A percentile compares a stretch with the other conserved stretches of the same genome.
Conservation (phyloP, 2,113 vertebrate species). For the Carlito syrichta region DNA sequence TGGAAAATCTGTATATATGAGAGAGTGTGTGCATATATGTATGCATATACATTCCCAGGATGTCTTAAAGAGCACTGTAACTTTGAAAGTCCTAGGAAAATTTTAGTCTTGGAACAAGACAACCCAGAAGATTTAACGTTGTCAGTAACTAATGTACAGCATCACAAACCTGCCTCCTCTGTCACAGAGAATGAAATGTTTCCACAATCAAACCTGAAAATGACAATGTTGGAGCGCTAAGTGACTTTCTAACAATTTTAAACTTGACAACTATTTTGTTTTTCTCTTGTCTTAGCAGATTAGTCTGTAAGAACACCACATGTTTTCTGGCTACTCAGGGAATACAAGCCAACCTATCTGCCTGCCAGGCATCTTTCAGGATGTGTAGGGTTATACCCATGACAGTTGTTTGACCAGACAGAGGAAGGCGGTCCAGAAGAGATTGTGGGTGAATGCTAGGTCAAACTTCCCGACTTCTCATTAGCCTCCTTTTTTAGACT, state of each 20-base stretch:
- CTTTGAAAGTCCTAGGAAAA: not conserved
- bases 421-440: conserved; percentile 35
- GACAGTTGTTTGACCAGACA: conserved; percentile 47
- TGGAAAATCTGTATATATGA: too few relatives aligned
- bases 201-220: not conserved
- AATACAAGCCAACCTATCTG: not conserved
- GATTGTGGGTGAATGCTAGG: not conserved
- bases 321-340: not conserved
- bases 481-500: conserved; percentile 65
- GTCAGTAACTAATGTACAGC: not conserved
- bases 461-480: conserved; percentile 33
- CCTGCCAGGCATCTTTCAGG: not conserved
- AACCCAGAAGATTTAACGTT: not conserved
- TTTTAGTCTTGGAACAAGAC: not conserved
- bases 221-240: not conserved
- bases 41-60: not conserved
- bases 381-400: not conserved
- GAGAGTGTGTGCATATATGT: fast-evolving
- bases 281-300: not conserved
- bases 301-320: not conserved
- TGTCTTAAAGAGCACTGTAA: not conserved
- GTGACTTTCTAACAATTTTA: not conserved
- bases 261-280: not conserved
- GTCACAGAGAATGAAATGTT: not conserved
- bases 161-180: not conserved